Base-by-base conservation (phyloP, 2,113 vertebrate genomes). In the Passerina amoena region DNA sequence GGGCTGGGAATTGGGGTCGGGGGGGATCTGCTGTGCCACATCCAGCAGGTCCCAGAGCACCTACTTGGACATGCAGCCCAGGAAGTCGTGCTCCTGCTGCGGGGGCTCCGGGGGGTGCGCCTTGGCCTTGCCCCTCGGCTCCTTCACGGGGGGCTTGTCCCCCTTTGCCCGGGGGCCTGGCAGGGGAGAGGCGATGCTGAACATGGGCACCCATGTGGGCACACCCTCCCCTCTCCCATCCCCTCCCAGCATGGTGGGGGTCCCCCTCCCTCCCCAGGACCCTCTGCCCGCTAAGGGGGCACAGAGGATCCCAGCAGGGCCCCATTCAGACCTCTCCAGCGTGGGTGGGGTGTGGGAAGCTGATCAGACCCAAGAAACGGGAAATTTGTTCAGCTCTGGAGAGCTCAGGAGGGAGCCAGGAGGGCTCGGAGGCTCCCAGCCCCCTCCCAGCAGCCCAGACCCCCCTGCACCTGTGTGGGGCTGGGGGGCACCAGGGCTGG, bases 11-110 rank as follows among this genome's bases (percentile, higher is more conserved):
- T 2, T 22, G 14, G 31, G 28, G 14, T 0, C 0, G 15, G 12
- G n/a, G 30, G 15, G 25, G 40, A 42, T 20, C 59, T 28, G 28
- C 44, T 54, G 47, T 2, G 4, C 63, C 2, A 1, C 5, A 0
- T 2, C 47, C 16, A 0, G 50, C 82, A 22, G 28, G 13, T 54
- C 60, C 72, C 24, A 7, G 28, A 10, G 4, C 86, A 91, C 98
- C 91, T 94, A 99, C 99, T 99, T 99, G 71, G 99, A 99, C 99
- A 99, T 99, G 98, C 99, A 99, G 77, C 99, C 99, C 2, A 99
- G 98, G 97, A 99, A 99, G 97, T 99, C 99, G 2, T 98, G 99
- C 90, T 99, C 99, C 2, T 98, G 96, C 15, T 97, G 95, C 5
- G 97, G 96, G 10, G 98, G 97, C 2, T 98, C 98, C 1, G 88